phyloP scores from a whole-genome alignment of 2,797 vertebrate genomes.

The Chelon auratus region DNA sequence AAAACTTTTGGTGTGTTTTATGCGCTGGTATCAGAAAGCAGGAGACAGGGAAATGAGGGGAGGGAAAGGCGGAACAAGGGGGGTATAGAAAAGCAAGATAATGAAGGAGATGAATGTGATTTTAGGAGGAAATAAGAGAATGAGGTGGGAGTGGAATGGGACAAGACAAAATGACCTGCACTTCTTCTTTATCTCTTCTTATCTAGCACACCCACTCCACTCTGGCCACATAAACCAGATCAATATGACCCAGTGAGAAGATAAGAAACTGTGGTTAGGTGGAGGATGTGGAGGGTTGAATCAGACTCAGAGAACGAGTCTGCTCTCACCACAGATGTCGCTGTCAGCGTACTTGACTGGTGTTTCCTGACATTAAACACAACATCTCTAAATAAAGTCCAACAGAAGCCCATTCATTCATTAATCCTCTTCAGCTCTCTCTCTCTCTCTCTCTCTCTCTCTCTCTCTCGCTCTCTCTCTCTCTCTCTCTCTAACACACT shows the following conservation, averaged over 20 bases:
- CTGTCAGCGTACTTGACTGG: conserved; percentile 86
- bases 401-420: conserved; percentile 82
- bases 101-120: conserved; percentile 41
- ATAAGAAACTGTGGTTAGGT: conserved; percentile 20
- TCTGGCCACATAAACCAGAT: conserved; percentile 84
- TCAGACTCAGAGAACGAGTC: conserved; percentile 74
- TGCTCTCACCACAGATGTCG: conserved; percentile 84
- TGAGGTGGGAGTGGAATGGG: conserved; percentile 14
- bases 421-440: conserved; percentile 34
- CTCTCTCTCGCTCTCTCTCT: conserved; percentile 6
- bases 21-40: conserved; percentile 84
- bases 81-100: conserved; percentile 37
- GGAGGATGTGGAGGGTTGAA: conserved; percentile 64
- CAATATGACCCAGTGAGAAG: conserved; percentile 80
- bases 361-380: conserved; percentile 95
- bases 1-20: conserved; percentile 98
- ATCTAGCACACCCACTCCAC: conserved; percentile 22
- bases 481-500: conserved; percentile 32
- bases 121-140: conserved; percentile 39
- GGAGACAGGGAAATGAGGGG: conserved; percentile 44
- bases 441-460: conserved; percentile 21
- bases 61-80: neutral
- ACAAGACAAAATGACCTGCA: conserved; percentile 5
- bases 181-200: conserved; percentile 11
- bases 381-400: conserved; percentile 89